These are phyloP conservation scores for Eulemur coronatus DNA, from an alignment of 2,797 vertebrate genomes.

Conservation along the genomic window DNA sequence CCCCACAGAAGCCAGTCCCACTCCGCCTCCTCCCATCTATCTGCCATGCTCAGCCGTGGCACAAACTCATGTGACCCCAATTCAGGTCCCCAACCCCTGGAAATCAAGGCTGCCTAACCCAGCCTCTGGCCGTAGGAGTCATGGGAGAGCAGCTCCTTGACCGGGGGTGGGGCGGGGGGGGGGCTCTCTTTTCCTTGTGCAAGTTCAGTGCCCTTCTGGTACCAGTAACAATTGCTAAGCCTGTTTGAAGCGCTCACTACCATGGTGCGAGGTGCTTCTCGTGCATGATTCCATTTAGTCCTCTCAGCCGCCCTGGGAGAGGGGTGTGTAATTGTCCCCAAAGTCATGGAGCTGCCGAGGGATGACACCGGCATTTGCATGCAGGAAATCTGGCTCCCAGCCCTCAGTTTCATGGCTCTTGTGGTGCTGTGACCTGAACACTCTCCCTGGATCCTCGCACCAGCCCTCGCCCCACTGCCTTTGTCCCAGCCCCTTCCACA, in stretches of 20 bases:
- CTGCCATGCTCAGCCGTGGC: not conserved
- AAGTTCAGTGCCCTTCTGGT: not conserved
- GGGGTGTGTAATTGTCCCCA: not conserved
- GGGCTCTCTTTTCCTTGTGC: not conserved
- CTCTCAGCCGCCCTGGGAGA: not conserved
- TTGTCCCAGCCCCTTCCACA: not conserved
- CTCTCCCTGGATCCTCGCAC: not conserved
- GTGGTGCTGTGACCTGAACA: rapidly evolving
- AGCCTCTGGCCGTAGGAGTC: not conserved
- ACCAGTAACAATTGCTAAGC: too few species aligned
- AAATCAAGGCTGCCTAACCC: not conserved
- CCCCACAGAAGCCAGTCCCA: not conserved
- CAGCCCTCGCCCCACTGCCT: not conserved
- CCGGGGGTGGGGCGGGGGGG: too few species aligned
- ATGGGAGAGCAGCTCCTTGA: not conserved
- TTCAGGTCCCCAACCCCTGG: not conserved
- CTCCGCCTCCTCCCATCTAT: not conserved
- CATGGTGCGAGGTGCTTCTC: not conserved
- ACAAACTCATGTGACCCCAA: not conserved
- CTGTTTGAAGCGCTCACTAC: not conserved
- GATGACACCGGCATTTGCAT: not conserved
- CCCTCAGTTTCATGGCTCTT: not conserved
- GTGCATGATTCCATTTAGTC: not conserved
- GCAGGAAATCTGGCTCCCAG: not conserved
- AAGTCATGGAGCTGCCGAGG: not conserved